phyloP scores from a whole-genome alignment of 2,113 vertebrate genomes.

The Labeo rohita region DNA sequence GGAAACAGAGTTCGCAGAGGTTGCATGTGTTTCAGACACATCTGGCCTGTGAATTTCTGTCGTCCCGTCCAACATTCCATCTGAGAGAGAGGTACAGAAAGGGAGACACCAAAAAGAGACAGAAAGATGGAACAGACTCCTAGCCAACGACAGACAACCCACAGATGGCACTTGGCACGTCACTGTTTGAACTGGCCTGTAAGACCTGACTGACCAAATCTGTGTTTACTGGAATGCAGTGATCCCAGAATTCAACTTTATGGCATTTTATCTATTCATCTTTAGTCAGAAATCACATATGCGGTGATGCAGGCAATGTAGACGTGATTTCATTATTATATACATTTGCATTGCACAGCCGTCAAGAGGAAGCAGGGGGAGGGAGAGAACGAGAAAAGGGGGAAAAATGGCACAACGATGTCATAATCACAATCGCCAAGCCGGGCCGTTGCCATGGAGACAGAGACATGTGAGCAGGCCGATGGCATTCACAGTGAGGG shows the following conservation, averaged over 20 bases:
- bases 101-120: background rate
- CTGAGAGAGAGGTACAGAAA: slow-evolving; percentile 24
- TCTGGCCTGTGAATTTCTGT: slow-evolving; percentile 37
- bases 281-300: background rate
- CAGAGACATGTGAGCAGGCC: slow-evolving; percentile 52
- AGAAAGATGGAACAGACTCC: background rate
- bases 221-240: background rate
- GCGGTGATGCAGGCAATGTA: background rate
- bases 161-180: slow-evolving; percentile 35
- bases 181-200: background rate
- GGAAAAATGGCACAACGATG: slow-evolving; percentile 26
- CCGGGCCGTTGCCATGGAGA: slow-evolving; percentile 59
- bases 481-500: slow-evolving; percentile 53
- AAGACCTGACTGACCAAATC: slow-evolving; percentile 1
- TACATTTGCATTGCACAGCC: background rate
- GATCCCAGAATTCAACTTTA: background rate
- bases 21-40: slow-evolving; percentile 40
- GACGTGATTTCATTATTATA: background rate
- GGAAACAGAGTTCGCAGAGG: slow-evolving; percentile 20
- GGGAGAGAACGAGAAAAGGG: background rate
- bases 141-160: background rate
- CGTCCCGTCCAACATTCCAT: slow-evolving; percentile 25
- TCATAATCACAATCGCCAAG: slow-evolving; percentile 55
- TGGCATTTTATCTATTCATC: background rate
- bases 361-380: background rate